These are phyloP conservation scores for Ceyx cyanopectus DNA, from an alignment of 2,113 vertebrate genomes.

Conservation along the genomic window DNA sequence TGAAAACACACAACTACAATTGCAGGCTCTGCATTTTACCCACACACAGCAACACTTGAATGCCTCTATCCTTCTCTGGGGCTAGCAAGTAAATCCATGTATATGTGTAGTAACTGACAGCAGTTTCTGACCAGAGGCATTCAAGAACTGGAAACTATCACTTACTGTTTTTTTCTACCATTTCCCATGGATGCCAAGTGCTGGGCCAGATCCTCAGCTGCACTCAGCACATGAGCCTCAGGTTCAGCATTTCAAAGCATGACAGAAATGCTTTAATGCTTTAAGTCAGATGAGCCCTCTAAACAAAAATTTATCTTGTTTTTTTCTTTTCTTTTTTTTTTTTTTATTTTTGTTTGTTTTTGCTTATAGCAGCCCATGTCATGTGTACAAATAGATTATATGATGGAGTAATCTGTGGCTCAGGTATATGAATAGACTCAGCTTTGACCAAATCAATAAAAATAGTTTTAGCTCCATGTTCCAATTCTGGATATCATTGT, in stretches of 20 bases:
- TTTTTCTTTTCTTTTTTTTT: not conserved
- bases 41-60: not conserved
- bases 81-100: not conserved
- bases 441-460: not conserved
- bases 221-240: not conserved
- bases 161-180: not conserved
- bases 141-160: not conserved
- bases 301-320: not conserved
- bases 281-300: slow-evolving; percentile 19
- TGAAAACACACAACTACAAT: not conserved
- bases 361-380: not conserved
- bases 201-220: slow-evolving; percentile 36
- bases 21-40: not conserved
- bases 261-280: slow-evolving; percentile 35
- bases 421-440: not conserved
- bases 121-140: slow-evolving; percentile 3
- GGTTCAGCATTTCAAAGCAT: slow-evolving; percentile 48
- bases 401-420: not conserved
- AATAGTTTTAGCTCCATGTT: not conserved
- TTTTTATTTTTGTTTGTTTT: not conserved
- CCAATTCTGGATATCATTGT: not conserved
- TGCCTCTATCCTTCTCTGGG: not conserved
- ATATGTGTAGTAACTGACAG: not conserved
- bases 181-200: not conserved
- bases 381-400: not conserved